Evolutionary conservation across 2,797 vertebrate genomes (phyloP), one percentile per base, ranked within the genome.

Genomic region (Rhinella marina): DNA sequence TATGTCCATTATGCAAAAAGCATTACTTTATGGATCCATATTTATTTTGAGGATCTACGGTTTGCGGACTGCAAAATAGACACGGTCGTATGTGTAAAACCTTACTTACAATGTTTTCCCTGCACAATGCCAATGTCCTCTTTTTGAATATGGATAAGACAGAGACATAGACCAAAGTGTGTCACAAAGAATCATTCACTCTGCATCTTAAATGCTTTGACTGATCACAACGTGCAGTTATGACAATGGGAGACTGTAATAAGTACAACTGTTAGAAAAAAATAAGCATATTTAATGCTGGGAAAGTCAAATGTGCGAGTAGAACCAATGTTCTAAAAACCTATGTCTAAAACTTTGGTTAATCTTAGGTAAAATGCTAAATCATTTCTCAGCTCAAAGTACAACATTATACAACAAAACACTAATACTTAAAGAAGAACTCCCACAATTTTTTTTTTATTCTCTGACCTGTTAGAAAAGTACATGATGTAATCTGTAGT

Each of bases 171-270:
- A 77, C 29, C 66, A 73, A 29, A 81, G 7, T 9, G 50, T 88
- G 87, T 86, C 84, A 82, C 84, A 77, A 68, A 41, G 54, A 73
- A 88, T 88, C 83, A 86, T 59, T 76, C 78, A 66, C 54, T 82
- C 87, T 72, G 68, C 68, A 86, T 88, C 83, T 82, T 78, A 88
- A 85, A 80, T 62, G 59, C 84, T 64, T 29, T 86, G 79, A 85
- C 84, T 89, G 88, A 86, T 86, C 62, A 84, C 50, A 79, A 75
- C 54, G 82, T 86, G 81, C 59, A 86, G 78, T 66, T 82, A 77
- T 89, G 77, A 75, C 84, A 41, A 62, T 75, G 29, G 27, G 23
- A 57, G 61, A 16, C 70, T 82, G 59, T 50, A 76, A 61, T 68
- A 76, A 70, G 70, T 77, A 76, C 70, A 82, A 73, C 76, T 41